Base-by-base conservation (phyloP, 2,113 vertebrate genomes). In the Festucalex cinctus region DNA sequence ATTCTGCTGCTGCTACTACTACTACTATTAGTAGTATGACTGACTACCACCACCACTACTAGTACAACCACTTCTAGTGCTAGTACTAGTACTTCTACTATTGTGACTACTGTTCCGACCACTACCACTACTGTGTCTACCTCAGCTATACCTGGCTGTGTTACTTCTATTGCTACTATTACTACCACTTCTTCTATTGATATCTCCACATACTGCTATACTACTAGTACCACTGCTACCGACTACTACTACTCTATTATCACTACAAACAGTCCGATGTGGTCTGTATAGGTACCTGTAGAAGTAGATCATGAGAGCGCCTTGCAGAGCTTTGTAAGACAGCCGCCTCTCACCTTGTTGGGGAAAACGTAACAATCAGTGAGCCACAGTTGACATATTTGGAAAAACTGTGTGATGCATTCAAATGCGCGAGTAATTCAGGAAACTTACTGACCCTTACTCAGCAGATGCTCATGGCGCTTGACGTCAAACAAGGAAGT, bases 241-340 rank as follows among this genome's bases (percentile, higher is more conserved):
- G 5, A 54, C 10, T 53, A 24, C 9, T 12, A 54, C 13, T 13
- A 16, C 54, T 56, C 53, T 28, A 32, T 1, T 54, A 54, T 6
- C 24, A 26, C 51, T 54, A 26, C 13, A 19, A 57, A 26, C 26
- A 17, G 14, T 57, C 16, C 6, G 32, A 57, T 6, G 12, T 17
- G 24, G 26, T 54, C 12, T 14, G 24, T 22, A n/a, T n/a, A 32
- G 5, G 26, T 28, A 97, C 97, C 97, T 98, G 92, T 98, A 99
- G 88, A 98, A 98, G 81, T 95, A 94, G 77, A 99, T 98, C 96
- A 99, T 98, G 80, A 99, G 83, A 26, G 96, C 96, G 8, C 97
- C 96, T 80, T 99, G 93, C 22, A 89, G 83, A 78, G 88, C 88
- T 59, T 88, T 89, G 80, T 88, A 86, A 24, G 88, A 89, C 16